phyloP scores from a whole-genome alignment of 1,140 invertebrate species.

The Penaeus vannamei region DNA sequence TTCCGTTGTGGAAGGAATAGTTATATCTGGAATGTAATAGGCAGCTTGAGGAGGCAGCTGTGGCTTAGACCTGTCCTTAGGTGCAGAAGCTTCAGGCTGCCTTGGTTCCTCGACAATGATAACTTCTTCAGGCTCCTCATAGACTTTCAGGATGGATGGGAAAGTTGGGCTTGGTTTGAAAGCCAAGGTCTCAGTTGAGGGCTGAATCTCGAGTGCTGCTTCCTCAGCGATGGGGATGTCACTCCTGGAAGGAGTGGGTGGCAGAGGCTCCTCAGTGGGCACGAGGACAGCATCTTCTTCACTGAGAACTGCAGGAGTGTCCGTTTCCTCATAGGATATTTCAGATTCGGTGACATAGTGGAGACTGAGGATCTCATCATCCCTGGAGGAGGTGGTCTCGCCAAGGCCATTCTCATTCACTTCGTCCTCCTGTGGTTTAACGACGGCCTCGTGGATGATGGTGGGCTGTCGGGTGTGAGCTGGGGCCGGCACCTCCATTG shows the following conservation, averaged over 20 bases:
- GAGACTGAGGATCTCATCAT: constrained; percentile 3
- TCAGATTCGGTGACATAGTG: constrained; percentile 12
- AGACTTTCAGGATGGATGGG: too few species aligned
- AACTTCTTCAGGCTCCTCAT: too few species aligned
- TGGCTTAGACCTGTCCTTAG: too few species aligned
- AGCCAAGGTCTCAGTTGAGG: too few species aligned
- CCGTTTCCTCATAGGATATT: constrained; percentile 22
- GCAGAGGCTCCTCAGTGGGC: constrained; percentile 54
- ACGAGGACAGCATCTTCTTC: constrained; percentile 46
- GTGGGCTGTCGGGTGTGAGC: background rate
- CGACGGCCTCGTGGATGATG: background rate
- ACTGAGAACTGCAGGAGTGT: constrained; percentile 35
- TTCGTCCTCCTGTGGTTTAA: constrained; percentile 37
- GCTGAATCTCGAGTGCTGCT: background rate
- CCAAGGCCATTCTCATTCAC: constrained; percentile 46
- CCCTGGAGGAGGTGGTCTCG: background rate
- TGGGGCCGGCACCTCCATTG: background rate
- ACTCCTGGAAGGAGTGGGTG: constrained; percentile 53
- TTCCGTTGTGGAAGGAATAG: background rate
- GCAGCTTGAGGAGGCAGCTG: too few species aligned
- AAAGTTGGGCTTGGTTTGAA: too few species aligned
- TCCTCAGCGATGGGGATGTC: constrained; percentile 37
- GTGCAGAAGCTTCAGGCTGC: too few species aligned
- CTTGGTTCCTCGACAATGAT: too few species aligned
- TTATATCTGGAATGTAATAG: too few species aligned